Evolutionary conservation across 2,113 vertebrate genomes (phyloP).

Genomic region (Condylura cristata): DNA sequence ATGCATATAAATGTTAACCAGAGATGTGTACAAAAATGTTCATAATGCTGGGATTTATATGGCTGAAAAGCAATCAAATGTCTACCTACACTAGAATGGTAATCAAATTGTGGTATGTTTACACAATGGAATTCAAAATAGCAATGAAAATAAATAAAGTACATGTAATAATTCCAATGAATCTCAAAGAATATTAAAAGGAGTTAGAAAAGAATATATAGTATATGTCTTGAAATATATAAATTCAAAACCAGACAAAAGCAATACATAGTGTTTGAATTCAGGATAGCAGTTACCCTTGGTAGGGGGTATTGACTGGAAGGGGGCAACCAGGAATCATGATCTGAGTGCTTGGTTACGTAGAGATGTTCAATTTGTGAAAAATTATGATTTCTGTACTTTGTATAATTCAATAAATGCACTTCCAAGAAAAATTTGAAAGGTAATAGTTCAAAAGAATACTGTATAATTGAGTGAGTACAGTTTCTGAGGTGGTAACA

Average conservation of each 20-base stretch:
- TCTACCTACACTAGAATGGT: not conserved
- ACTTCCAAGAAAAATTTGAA: not conserved
- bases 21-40: not conserved
- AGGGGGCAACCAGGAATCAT: not conserved
- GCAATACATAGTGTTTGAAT: not conserved
- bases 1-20: not conserved
- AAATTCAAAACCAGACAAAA: not conserved
- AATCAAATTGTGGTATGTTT: not conserved
- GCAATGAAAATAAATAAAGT: not conserved
- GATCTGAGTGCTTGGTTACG: not conserved
- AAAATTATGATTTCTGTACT: not conserved
- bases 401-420: not conserved
- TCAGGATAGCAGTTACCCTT: not conserved
- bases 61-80: not conserved
- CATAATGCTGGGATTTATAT: not conserved
- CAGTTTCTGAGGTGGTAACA: not conserved
- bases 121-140: constrained; percentile 26
- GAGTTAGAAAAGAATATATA: not conserved
- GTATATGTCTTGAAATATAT: not conserved
- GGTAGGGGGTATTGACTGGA: not conserved
- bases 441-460: not conserved
- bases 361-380: not conserved
- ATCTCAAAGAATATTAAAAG: not conserved
- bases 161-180: not conserved
- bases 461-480: not conserved